Conservation (phyloP, 2,797 vertebrate species). For the Vespertilio murinus region DNA sequence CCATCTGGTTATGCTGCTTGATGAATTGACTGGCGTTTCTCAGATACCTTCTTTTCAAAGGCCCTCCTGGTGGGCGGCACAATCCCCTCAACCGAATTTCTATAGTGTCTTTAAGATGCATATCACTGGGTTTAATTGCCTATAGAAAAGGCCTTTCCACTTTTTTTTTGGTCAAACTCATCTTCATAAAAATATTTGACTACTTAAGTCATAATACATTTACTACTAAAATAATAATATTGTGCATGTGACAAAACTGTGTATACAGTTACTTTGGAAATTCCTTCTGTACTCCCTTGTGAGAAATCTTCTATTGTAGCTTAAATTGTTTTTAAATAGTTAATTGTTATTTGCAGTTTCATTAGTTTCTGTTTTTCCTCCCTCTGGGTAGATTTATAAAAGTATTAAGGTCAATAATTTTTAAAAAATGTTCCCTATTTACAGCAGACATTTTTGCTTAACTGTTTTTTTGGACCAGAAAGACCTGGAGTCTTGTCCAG, state of each 20-base stretch:
- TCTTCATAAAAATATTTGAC: background rate
- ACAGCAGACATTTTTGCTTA: background rate
- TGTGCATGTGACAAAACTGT: background rate
- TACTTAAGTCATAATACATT: background rate
- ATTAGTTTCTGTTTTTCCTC: background rate
- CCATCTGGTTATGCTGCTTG: background rate
- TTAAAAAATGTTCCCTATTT: background rate
- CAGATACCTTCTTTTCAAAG: conserved; percentile 42
- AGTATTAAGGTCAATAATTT: background rate
- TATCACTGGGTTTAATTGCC: background rate
- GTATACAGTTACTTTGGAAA: background rate
- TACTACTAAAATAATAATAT: conserved; percentile 16
- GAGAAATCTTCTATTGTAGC: conserved; percentile 4
- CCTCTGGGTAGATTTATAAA: conserved; percentile 13
- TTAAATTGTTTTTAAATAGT: conserved; percentile 37
- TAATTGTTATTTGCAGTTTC: conserved; percentile 5
- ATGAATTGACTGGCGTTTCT: conserved; percentile 46
- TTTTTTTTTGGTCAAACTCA: background rate
- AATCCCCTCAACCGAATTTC: background rate
- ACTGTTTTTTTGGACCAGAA: background rate
- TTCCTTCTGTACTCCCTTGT: background rate
- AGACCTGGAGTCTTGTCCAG: background rate
- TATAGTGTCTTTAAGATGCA: background rate
- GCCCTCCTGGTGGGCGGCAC: background rate
- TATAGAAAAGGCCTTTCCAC: background rate